Percentiles rank a stretch among this genome's conserved stretches.
Evolutionary conservation across 2,888 invertebrate species (phyloP).

Genomic region (Scaptomyza flava): DNA sequence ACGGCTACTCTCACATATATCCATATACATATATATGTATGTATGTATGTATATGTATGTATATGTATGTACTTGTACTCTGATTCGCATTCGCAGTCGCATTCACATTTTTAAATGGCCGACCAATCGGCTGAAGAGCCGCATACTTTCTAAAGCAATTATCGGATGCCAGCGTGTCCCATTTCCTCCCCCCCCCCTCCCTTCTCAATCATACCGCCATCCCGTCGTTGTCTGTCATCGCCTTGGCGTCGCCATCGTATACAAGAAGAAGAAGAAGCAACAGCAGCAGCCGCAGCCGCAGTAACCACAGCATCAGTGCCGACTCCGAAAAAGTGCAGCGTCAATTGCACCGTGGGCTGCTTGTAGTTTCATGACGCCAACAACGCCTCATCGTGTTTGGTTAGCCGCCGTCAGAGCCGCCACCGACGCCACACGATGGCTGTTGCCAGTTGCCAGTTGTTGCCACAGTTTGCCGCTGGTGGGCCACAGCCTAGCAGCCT

Average conservation of each 20-base stretch:
- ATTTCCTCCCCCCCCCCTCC: background rate
- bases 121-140: slow-evolving; percentile 69
- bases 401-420: slow-evolving; percentile 81
- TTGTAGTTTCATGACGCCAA: slow-evolving; percentile 82
- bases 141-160: slow-evolving; percentile 80
- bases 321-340: slow-evolving; percentile 38
- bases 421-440: slow-evolving; percentile 71
- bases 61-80: slow-evolving; percentile 11
- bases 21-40: background rate
- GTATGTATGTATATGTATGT: background rate
- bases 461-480: slow-evolving; percentile 8
- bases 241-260: slow-evolving; percentile 68
- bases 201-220: background rate
- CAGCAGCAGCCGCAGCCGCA: background rate
- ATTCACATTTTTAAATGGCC: slow-evolving; percentile 62
- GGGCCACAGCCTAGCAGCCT: background rate
- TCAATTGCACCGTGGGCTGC: slow-evolving; percentile 70
- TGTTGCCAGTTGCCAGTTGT: slow-evolving; percentile 24
- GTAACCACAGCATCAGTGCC: slow-evolving; percentile 1
- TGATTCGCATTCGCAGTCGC: slow-evolving; percentile 31
- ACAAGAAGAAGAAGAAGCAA: background rate
- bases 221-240: slow-evolving; percentile 55
- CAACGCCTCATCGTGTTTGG: slow-evolving; percentile 83
- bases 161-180: slow-evolving; percentile 76
- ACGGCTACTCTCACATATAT: slow-evolving; percentile 8